phyloP scores from a whole-genome alignment of 2,888 invertebrate species.

The Macaria notata region DNA sequence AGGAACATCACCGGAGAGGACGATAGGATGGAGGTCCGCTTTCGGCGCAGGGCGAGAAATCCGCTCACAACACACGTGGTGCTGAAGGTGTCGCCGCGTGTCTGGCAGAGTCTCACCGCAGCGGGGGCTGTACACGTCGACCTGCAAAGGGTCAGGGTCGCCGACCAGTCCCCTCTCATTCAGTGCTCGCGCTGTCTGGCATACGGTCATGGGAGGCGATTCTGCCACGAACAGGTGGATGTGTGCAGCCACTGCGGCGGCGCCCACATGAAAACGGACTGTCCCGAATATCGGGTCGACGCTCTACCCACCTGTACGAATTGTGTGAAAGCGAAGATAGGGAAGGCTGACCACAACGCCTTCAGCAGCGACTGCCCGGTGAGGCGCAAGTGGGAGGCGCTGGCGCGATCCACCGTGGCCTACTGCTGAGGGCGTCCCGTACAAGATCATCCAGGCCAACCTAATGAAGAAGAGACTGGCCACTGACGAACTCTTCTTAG shows the following conservation, averaged over 20 bases:
- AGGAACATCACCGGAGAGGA: no score
- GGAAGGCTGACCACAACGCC: slow-evolving; percentile 3
- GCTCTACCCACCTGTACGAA: slow-evolving; percentile 14
- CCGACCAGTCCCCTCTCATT: slow-evolving; percentile 28
- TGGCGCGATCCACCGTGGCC: slow-evolving; percentile 14
- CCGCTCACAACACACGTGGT: no score
- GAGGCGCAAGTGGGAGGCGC: slow-evolving; percentile 7
- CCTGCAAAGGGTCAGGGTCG: slow-evolving; percentile 9
- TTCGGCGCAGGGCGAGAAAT: no score
- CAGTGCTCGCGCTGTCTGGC: slow-evolving; percentile 32
- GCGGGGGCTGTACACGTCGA: slow-evolving; percentile 8
- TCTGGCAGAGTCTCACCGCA: no score
- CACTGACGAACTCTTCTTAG: no score
- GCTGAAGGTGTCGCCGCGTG: no score
- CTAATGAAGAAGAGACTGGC: slow-evolving; percentile 1
- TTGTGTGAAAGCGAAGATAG: neutral
- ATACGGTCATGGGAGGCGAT: slow-evolving; percentile 24
- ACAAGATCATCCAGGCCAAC: slow-evolving; percentile 9
- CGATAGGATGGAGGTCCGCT: no score
- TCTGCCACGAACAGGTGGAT: slow-evolving; percentile 22
- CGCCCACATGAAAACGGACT: slow-evolving; percentile 11
- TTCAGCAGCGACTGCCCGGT: slow-evolving; percentile 5
- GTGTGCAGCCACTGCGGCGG: slow-evolving; percentile 33
- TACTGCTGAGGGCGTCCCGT: slow-evolving; percentile 21
- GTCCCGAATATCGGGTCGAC: no score